These are phyloP conservation scores for Pocillopora verrucosa DNA, from an alignment of 64 coral and sea anemone species.

Conservation along the genomic window DNA sequence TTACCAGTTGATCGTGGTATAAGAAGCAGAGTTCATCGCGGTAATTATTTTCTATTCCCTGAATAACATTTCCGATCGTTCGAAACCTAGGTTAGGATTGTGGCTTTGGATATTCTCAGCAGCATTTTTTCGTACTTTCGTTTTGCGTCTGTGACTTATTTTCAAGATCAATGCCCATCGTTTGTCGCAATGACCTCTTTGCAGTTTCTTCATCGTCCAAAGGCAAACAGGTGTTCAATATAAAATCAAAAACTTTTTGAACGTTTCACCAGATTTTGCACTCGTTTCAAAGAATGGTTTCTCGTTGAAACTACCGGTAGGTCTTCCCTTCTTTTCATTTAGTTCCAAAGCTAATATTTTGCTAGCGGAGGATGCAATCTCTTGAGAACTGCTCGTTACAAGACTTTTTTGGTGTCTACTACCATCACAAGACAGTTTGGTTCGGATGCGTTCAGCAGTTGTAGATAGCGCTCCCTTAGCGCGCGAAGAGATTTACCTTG, in stretches of 20 bases:
- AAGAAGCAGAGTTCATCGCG: no score
- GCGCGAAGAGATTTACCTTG: constrained; percentile 44
- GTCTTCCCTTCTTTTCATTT: constrained; percentile 66
- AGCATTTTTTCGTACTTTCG: background rate
- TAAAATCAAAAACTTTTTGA: constrained; percentile 91
- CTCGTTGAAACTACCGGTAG: constrained; percentile 29
- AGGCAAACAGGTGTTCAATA: constrained; percentile 82
- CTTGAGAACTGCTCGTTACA: constrained; percentile 51
- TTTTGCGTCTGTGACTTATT: background rate
- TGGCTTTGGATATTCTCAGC: background rate
- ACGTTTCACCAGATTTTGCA: constrained; percentile 93
- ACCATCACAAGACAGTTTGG: constrained; percentile 81
- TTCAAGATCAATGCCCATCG: constrained; percentile 63
- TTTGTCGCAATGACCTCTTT: constrained; percentile 33
- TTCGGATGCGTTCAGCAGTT: constrained; percentile 80
- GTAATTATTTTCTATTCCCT: no score
- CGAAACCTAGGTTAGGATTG: no score
- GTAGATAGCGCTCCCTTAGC: constrained; percentile 76
- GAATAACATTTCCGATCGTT: no score
- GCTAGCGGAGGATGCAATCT: constrained; percentile 43
- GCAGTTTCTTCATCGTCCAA: constrained; percentile 68
- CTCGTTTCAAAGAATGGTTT: constrained; percentile 95
- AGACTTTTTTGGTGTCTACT: constrained; percentile 83
- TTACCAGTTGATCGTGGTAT: no score
- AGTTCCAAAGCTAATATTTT: constrained; percentile 62